A percentile compares a stretch with the other conserved stretches of the same genome.
Conservation (phyloP, 2,113 vertebrate genomes). For the Rhipidura dahli region DNA sequence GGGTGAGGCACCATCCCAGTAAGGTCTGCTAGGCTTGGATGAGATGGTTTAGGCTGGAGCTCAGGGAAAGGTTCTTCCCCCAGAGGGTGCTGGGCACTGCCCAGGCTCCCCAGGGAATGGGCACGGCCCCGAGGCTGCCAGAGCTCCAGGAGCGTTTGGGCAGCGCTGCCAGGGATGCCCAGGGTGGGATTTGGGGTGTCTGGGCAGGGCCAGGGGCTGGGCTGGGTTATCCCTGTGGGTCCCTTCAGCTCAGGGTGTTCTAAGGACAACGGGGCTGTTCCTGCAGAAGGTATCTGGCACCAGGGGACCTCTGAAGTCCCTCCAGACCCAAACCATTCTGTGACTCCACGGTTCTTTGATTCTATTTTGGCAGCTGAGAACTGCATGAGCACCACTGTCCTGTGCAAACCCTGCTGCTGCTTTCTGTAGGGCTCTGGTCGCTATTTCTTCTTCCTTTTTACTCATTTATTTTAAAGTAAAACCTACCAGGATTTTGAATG, state of each 20-base stretch:
- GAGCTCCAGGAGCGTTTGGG: neutral
- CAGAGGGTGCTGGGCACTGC: neutral
- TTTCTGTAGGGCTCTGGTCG: neutral
- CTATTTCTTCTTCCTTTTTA: neutral
- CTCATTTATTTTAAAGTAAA: neutral
- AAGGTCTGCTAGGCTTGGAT: neutral
- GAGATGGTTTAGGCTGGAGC: neutral
- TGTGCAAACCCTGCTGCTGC: neutral
- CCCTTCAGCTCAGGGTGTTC: neutral
- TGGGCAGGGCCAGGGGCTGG: neutral
- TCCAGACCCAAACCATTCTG: neutral
- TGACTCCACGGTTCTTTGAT: neutral
- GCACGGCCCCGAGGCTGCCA: neutral
- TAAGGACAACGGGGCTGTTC: neutral
- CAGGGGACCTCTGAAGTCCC: neutral
- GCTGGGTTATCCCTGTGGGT: neutral
- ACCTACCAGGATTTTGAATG: neutral
- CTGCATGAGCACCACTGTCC: neutral
- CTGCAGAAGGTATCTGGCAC: neutral
- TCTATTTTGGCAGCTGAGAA: neutral
- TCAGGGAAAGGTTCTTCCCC: neutral
- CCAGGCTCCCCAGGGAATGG: neutral
- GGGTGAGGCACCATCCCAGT: neutral
- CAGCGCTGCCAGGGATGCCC: neutral
- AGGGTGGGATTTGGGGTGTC: neutral